These are phyloP conservation scores for Drosophila yooni DNA, from an alignment of 2,888 invertebrate species.

Conservation along the genomic window DNA sequence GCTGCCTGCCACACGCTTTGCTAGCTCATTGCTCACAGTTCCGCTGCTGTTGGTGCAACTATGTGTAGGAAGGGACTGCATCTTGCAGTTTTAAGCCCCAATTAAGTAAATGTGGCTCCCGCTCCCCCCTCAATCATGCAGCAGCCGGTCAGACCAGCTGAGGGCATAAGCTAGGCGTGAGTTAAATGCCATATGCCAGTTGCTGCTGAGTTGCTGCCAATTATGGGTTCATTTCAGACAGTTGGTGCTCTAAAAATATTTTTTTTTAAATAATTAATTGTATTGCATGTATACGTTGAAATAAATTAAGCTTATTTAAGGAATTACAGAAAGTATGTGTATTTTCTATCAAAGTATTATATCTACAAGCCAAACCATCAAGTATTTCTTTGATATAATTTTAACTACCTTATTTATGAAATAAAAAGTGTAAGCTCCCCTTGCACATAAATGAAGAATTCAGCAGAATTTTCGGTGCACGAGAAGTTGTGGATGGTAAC, in stretches of 20 bases:
- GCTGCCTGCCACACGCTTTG: conserved; percentile 38
- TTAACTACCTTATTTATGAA: neutral
- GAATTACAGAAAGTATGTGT: neutral
- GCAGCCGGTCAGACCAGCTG: conserved; percentile 8
- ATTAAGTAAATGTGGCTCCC: conserved; percentile 63
- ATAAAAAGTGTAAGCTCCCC: neutral
- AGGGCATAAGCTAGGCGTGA: conserved; percentile 13
- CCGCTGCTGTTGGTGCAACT: conserved; percentile 17
- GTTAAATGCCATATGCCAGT: conserved; percentile 18
- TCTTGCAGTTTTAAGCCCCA: conserved; percentile 67
- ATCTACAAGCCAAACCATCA: neutral
- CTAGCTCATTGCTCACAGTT: conserved; percentile 65
- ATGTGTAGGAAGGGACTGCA: conserved; percentile 35
- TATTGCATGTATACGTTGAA: neutral
- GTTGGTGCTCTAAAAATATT: neutral
- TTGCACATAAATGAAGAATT: neutral
- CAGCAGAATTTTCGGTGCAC: neutral
- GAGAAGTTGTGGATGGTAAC: neutral
- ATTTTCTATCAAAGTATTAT: neutral
- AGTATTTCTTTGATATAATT: neutral
- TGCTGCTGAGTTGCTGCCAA: conserved; percentile 19
- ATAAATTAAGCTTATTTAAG: neutral
- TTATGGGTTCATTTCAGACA: conserved; percentile 14
- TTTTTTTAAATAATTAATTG: conserved; percentile 9
- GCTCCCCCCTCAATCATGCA: neutral